A percentile compares a stretch with the other conserved stretches of the same genome.
These are phyloP conservation scores for Sclerodermus sp. DNA, from an alignment of 2,888 invertebrate species.

Conservation along the genomic window DNA sequence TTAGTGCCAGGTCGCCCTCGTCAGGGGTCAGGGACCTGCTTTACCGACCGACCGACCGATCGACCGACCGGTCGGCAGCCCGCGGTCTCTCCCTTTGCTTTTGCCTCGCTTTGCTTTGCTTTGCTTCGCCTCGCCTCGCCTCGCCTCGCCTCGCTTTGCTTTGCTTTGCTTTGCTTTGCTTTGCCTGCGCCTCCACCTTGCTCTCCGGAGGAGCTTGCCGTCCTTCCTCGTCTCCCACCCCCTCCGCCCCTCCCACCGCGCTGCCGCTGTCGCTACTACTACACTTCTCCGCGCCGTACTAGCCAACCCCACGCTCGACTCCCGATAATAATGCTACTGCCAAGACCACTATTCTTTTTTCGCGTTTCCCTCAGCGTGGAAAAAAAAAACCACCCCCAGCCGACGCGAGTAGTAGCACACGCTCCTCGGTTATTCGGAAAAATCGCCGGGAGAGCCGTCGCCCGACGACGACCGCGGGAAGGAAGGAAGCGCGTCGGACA, in stretches of 20 bases:
- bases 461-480: too few species aligned
- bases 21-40: slow-evolving; percentile 54
- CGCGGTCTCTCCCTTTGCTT: slow-evolving; percentile 28
- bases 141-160: slow-evolving; percentile 27
- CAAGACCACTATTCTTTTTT: too few species aligned
- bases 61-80: slow-evolving; percentile 47
- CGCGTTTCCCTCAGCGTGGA: too few species aligned
- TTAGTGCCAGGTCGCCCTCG: slow-evolving; percentile 37
- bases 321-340: slow-evolving; percentile 12
- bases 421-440: too few species aligned
- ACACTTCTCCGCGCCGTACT: not conserved
- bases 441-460: too few species aligned
- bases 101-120: slow-evolving; percentile 28
- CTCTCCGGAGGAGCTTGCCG: too few species aligned
- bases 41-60: slow-evolving; percentile 48
- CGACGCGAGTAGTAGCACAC: too few species aligned
- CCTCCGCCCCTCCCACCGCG: too few species aligned
- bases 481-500: too few species aligned
- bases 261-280: too few species aligned
- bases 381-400: too few species aligned
- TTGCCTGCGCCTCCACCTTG: slow-evolving; percentile 8
- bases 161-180: slow-evolving; percentile 28
- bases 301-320: slow-evolving; percentile 9
- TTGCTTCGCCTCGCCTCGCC: slow-evolving; percentile 22
- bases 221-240: too few species aligned